A percentile compares a stretch with the other conserved stretches of the same genome.
These are phyloP conservation scores for Indicator maculatus DNA, from an alignment of 2,113 vertebrate genomes.

Conservation along the genomic window DNA sequence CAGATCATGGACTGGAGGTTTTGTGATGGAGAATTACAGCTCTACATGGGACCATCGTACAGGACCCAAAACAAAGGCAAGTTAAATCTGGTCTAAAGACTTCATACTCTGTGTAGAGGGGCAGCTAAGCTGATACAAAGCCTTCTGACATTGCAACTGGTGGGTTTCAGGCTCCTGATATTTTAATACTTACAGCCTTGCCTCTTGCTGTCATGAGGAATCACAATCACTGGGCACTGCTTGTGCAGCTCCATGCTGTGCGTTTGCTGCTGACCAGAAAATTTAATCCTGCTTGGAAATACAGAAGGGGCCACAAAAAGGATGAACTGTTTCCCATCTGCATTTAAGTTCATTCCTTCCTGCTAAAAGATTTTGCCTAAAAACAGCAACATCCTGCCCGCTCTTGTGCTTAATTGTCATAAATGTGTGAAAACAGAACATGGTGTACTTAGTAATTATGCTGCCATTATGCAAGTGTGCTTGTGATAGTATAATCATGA, in stretches of 20 bases:
- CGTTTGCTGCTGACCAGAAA: not conserved
- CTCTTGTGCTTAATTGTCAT: not conserved
- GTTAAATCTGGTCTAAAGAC: not conserved
- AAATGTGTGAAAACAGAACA: conserved; percentile 35
- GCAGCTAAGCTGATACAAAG: not conserved
- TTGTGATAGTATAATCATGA: not conserved
- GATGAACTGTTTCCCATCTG: not conserved
- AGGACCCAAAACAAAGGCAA: not conserved
- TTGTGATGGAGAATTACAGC: not conserved
- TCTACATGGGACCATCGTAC: not conserved
- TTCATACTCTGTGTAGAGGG: not conserved
- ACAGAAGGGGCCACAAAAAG: not conserved
- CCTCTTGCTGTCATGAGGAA: not conserved
- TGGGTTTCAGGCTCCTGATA: not conserved
- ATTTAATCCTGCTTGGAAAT: not conserved
- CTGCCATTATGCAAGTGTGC: not conserved
- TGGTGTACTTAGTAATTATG: not conserved
- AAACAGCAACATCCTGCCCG: not conserved
- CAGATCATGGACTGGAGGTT: not conserved
- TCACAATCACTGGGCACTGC: not conserved
- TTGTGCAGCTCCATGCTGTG: accelerated
- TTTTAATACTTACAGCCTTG: not conserved
- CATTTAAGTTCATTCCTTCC: not conserved
- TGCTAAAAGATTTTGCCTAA: not conserved
- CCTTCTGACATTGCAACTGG: not conserved